Conservation (phyloP, 1,140 invertebrate species). For the Drosophila subpulchrella region DNA sequence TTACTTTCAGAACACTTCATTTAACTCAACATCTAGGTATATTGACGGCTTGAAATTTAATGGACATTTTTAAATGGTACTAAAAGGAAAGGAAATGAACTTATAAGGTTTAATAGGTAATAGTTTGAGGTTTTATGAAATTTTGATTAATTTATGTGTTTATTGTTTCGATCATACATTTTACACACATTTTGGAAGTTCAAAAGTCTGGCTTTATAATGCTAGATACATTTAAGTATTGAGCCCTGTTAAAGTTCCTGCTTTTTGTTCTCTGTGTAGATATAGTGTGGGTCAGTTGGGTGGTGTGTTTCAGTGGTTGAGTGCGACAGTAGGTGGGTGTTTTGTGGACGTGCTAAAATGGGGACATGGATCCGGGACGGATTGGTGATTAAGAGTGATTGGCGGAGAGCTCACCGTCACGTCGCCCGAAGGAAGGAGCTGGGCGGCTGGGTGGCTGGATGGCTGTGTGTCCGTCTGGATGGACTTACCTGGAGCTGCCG, state of each 20-base stretch:
- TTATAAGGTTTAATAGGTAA: too few species aligned
- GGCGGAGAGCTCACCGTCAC: conserved; percentile 34
- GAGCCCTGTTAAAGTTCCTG: not conserved
- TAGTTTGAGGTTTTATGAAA: too few species aligned
- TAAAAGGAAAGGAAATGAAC: too few species aligned
- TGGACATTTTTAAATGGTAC: too few species aligned
- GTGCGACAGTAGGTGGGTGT: conserved; percentile 16
- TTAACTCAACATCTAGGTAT: too few species aligned
- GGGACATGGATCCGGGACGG: conserved; percentile 7
- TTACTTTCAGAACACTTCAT: too few species aligned
- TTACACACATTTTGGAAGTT: too few species aligned
- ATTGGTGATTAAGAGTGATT: conserved; percentile 39
- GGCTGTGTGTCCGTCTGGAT: conserved; percentile 4
- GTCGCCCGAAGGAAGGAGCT: not conserved
- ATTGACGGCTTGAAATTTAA: too few species aligned
- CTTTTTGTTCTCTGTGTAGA: conserved; percentile 1
- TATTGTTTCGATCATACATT: too few species aligned
- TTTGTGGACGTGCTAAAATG: conserved; percentile 3
- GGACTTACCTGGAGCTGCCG: conserved; percentile 79
- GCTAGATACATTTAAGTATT: not conserved
- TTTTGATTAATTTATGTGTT: too few species aligned
- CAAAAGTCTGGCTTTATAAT: too few species aligned
- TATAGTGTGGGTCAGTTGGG: conserved; percentile 12
- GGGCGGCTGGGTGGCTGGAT: not conserved
- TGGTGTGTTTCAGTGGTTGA: conserved; percentile 13